Base-by-base conservation (phyloP, 1,140 invertebrate species). In the Neoseiulus cucumeris region DNA sequence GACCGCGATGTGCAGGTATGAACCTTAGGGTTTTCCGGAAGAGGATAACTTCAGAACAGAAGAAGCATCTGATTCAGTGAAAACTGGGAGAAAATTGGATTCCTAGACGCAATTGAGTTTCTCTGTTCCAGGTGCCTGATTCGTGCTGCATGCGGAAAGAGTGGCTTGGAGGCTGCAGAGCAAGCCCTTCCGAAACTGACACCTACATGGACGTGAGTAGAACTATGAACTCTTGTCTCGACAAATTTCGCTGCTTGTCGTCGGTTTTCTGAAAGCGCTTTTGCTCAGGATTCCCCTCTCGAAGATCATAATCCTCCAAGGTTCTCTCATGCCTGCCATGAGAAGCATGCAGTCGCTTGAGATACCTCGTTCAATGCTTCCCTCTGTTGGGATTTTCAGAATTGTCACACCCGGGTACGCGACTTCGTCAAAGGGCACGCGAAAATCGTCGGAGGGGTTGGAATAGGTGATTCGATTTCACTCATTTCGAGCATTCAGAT, bases 1-100 rank as follows among this genome's bases (percentile, higher is more conserved):
- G 75, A 55, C 20, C 25, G 20, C 30, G 64, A 42, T n/a, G 64
- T 64, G 41, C 66, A 64, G 22, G 64, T 33, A 59, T 5, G 17
- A 79, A 42, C 70, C 30, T 82, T 82, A 47, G 79, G 79, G 42
- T 80, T 88, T 29, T 87, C 88, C 1, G 77, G 82, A 59, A 87
- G 86, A 45, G 90, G 88, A 71, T 91, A 69, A 83, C 70, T 44
- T 66, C 64, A 39, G 68, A 69, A n/a, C n/a, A n/a, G n/a, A n/a
- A n/a, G n/a, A n/a, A n/a, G n/a, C n/a, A n/a, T n/a, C n/a, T n/a
- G n/a, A n/a, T n/a, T n/a, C n/a, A n/a, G n/a, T n/a, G n/a, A n/a
- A n/a, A n/a, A n/a, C n/a, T n/a, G n/a, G n/a, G n/a, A n/a, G n/a
- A n/a, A n/a, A n/a, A n/a, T n/a, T n/a, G n/a, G n/a, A n/a, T n/a